phyloP scores from a whole-genome alignment of 2,888 invertebrate species.

The Dicyrtomina minuta region DNA sequence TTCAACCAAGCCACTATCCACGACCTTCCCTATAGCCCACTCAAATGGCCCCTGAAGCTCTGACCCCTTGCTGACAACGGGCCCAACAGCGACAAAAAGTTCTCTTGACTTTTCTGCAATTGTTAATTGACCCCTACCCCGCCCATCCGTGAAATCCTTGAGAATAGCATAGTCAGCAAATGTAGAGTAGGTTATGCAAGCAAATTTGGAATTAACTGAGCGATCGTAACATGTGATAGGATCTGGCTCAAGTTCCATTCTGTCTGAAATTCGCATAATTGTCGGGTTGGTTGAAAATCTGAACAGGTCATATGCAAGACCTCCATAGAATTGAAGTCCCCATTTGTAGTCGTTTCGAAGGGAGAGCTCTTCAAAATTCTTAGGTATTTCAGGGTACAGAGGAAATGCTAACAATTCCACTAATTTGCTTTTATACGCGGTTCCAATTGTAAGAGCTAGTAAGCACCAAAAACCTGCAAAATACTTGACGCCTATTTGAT shows the following conservation, averaged over 20 bases:
- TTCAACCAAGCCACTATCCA: neutral
- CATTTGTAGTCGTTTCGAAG: neutral
- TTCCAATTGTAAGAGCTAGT: neutral
- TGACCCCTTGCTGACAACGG: constrained; percentile 3
- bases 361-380: constrained; percentile 3
- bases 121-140: constrained; percentile 1
- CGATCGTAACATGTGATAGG: neutral
- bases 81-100: constrained; percentile 10
- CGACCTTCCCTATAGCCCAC: neutral
- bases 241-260: constrained; percentile 11
- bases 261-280: neutral
- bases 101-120: constrained; percentile 1
- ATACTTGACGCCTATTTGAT: neutral
- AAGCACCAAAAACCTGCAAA: constrained; percentile 7
- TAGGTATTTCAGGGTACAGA: neutral
- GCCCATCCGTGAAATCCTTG: constrained; percentile 6
- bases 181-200: constrained; percentile 4
- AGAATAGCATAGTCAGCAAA: constrained; percentile 14
- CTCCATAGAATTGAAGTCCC: constrained; percentile 15
- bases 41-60: neutral
- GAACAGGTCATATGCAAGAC: constrained; percentile 10
- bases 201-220: neutral
- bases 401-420: constrained; percentile 1
- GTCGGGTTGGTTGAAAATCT: constrained; percentile 4
- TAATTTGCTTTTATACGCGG: constrained; percentile 3